Base-by-base conservation (phyloP, 1,140 invertebrate species). In the Centruroides vittatus region DNA sequence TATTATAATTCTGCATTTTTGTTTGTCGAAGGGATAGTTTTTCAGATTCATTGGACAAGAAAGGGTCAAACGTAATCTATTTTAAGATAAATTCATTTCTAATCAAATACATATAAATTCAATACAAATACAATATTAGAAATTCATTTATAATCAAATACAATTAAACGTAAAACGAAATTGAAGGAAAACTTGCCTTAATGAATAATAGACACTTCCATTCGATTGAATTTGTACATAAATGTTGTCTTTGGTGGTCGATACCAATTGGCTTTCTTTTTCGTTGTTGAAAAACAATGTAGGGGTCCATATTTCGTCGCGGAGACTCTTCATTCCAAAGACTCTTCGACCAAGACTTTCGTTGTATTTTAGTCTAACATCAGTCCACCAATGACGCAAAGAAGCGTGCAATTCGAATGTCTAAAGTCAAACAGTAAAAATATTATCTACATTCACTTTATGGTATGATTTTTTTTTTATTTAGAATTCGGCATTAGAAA, bases 281-380 rank as follows among this genome's bases (percentile, higher is more conserved):
- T 64, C 62, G 57, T 64, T 64, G 52, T 61, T 61, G 57, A 64
- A 64, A 41, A 64, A 64, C 35, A 64, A 56, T 9, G 62, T 64
- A 0, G 62, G 62, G 0, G 62, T 64, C 62, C 62, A 64, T 9
- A 64, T 64, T 9, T 58, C 56, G 47, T 64, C 59, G 1, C 62
- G 36, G 11, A 64, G 56, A 11, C 59, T 64, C 23, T 57, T 61
- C n/a, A 64, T 23, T 0, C 62, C 62, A 3, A 64, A 59, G 8
- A 64, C 62, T 35, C 59, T 64, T 11, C 35, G 34, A 5, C 62
- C 62, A 41, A 60, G 55, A 13, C 55, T 47, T 0, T 51, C 23
- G 34, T 64, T 49, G 47, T 51, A 64, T 5, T 41, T 46, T n/a
- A 64, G 47, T 3, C 62, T 46, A 41, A 61, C 59, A n/a, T 64